These are phyloP conservation scores for Acrobeloides nanus DNA, from an alignment of 2,888 invertebrate species.

Conservation along the genomic window DNA sequence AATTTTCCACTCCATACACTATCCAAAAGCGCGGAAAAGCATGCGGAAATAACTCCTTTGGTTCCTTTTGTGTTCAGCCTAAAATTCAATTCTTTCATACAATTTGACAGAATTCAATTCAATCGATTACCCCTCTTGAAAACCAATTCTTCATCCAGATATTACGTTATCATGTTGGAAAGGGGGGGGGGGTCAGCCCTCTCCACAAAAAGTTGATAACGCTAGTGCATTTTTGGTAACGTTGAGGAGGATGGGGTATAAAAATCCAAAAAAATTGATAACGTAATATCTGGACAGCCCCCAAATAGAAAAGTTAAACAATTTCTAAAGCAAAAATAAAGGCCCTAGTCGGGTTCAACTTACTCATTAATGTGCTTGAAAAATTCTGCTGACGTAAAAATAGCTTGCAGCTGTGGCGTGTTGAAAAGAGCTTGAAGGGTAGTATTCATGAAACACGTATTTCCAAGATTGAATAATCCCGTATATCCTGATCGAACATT, in stretches of 20 bases:
- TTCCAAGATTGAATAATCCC: slow-evolving; percentile 61
- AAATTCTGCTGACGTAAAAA: slow-evolving; percentile 34
- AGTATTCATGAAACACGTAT: slow-evolving; percentile 98
- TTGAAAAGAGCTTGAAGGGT: slow-evolving; percentile 63
- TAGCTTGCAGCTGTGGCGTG: slow-evolving; percentile 30
- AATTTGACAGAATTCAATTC: too few relatives aligned
- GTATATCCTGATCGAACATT: slow-evolving; percentile 16
- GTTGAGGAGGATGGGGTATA: too few relatives aligned
- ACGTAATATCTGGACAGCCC: too few relatives aligned
- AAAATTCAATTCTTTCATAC: too few relatives aligned
- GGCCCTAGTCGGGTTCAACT: background rate
- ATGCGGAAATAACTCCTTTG: slow-evolving; percentile 39
- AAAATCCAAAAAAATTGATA: too few relatives aligned
- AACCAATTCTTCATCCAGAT: too few relatives aligned
- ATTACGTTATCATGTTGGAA: too few relatives aligned
- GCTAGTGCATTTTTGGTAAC: too few relatives aligned
- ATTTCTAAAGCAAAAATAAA: too few relatives aligned
- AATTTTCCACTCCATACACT: slow-evolving; percentile 37
- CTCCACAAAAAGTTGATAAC: background rate
- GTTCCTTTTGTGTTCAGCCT: slow-evolving; percentile 37
- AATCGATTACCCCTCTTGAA: too few relatives aligned
- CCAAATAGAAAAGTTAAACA: too few relatives aligned
- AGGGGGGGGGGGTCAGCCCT: background rate
- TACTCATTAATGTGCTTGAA: slow-evolving; percentile 26
- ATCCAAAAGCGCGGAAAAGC: slow-evolving; percentile 41